Percentiles rank a stretch among this genome's conserved stretches.
These are phyloP conservation scores for Cinara cedri DNA, from an alignment of 2,888 invertebrate genomes.

Conservation along the genomic window DNA sequence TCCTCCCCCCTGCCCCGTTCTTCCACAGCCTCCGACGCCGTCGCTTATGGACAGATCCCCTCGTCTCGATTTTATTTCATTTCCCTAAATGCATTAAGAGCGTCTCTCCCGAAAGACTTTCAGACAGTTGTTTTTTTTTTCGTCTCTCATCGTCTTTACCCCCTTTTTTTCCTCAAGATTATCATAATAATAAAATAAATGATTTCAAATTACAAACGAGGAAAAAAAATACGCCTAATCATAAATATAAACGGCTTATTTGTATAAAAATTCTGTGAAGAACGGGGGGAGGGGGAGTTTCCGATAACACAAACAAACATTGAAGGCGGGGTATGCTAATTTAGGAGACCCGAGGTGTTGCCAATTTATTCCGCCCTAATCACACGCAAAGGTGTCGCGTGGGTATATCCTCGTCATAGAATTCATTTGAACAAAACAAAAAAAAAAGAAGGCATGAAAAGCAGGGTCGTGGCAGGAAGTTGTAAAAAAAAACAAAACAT, in stretches of 20 bases:
- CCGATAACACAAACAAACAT: constrained; percentile 56
- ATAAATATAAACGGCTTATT: constrained; percentile 57
- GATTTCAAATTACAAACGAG: constrained; percentile 50
- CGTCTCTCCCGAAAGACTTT: constrained; percentile 13
- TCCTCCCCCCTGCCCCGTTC: neutral
- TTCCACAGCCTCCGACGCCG: neutral
- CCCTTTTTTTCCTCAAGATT: constrained; percentile 26
- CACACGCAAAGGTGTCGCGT: constrained; percentile 54
- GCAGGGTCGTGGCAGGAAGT: constrained; percentile 46
- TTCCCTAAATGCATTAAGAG: constrained; percentile 53
- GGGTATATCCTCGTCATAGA: constrained; percentile 27
- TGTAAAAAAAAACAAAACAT: constrained; percentile 34
- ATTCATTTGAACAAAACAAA: neutral
- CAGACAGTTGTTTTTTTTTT: constrained; percentile 22
- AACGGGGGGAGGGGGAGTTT: too few species aligned
- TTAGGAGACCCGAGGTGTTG: constrained; percentile 30
- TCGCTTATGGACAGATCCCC: constrained; percentile 44
- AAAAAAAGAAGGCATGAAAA: constrained; percentile 23
- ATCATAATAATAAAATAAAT: constrained; percentile 54
- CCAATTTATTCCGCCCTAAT: constrained; percentile 56
- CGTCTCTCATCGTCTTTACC: neutral
- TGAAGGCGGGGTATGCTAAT: constrained; percentile 42
- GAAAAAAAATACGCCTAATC: constrained; percentile 53
- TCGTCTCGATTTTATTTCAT: constrained; percentile 53
- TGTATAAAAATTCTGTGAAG: constrained; percentile 27